phyloP scores from a whole-genome alignment of 2,888 invertebrate genomes.

The Caenorhabditis wallacei region DNA sequence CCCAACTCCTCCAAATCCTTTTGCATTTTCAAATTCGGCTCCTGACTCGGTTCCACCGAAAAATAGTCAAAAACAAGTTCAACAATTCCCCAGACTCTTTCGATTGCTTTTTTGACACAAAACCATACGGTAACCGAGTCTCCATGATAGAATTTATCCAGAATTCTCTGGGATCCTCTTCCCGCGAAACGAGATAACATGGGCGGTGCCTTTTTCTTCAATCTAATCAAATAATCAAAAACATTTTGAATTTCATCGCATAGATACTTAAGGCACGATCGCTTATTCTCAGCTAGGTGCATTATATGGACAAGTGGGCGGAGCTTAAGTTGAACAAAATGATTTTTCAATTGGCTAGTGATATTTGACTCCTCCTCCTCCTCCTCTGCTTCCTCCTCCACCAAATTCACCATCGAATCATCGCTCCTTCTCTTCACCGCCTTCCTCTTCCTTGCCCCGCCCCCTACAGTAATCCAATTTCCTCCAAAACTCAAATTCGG shows the following conservation, averaged over 20 bases:
- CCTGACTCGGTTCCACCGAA: slow-evolving; percentile 15
- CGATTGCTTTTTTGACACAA: slow-evolving; percentile 50
- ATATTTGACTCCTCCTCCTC: slow-evolving; percentile 19
- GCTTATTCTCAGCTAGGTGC: slow-evolving; percentile 41
- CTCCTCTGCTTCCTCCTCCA: not conserved
- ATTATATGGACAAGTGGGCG: slow-evolving; percentile 56
- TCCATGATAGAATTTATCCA: slow-evolving; percentile 44
- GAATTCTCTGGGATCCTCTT: not conserved
- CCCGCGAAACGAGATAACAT: no score
- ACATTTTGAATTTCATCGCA: slow-evolving; percentile 51
- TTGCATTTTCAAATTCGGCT: slow-evolving; percentile 27
- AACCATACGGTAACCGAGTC: slow-evolving; percentile 45
- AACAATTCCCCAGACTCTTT: slow-evolving; percentile 47
- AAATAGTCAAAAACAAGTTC: slow-evolving; percentile 42
- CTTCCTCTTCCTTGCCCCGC: not conserved
- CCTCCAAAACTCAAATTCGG: slow-evolving; percentile 50
- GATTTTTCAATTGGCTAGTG: slow-evolving; percentile 7
- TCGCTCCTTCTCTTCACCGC: slow-evolving; percentile 49
- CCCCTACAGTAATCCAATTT: not conserved
- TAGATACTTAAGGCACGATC: slow-evolving; percentile 51
- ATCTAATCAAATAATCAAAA: slow-evolving; percentile 21
- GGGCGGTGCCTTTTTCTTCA: slow-evolving; percentile 29
- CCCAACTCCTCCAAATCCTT: slow-evolving; percentile 56
- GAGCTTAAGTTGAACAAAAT: slow-evolving; percentile 46
- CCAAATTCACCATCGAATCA: not conserved